Evolutionary conservation across 2,888 invertebrate species (phyloP), one percentile per base, ranked within the genome.

Genomic region (Trachelus stipa): DNA sequence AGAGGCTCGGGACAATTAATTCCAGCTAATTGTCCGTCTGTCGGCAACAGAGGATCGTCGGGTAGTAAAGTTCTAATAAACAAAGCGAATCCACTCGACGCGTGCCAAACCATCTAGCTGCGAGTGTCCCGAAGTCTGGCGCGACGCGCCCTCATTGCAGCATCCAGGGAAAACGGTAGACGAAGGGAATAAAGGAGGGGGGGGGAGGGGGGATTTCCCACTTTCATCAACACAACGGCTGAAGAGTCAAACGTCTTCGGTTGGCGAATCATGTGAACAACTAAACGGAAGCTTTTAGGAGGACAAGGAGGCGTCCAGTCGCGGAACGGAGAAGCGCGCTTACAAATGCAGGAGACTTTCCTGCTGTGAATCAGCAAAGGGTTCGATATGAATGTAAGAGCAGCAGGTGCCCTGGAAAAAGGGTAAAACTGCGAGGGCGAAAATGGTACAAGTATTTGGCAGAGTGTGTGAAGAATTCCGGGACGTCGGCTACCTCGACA

Each of bases 401-500:
- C 75, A 77, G 73, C 75, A 71, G 73, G 73, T 56, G 79, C 79
- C 80, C 77, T 73, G 73, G 30, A 34, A 73, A 15, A 40, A 40
- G 73, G 73, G 74, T 34, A 69, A 69, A 31, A 69, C 68, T 74
- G 69, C 68, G n/a, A n/a, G 15, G 37, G n/a, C 15, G 1, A 15
- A 4, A 40, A 15, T 15, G 37, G 37, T 15, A 15, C 1, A 40
- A 40, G 15, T 15, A 40, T 40, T 40, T 15, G 12, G 9, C 12
- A n/a, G 35, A 9, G 35, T 34, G 71, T 35, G 73, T 73, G 68
- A 6, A 71, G n/a, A 23, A 73, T 88, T 88, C 82, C 84, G 81
- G 82, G 83, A 85, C 84, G 87, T 88, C 85, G 37, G 37, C 12
- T 86, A 83, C 76, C 81, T 79, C 83, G 82, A 87, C 88, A 86